Conservation (phyloP, 2,797 vertebrate species). For the Arremon aurantiirostris region DNA sequence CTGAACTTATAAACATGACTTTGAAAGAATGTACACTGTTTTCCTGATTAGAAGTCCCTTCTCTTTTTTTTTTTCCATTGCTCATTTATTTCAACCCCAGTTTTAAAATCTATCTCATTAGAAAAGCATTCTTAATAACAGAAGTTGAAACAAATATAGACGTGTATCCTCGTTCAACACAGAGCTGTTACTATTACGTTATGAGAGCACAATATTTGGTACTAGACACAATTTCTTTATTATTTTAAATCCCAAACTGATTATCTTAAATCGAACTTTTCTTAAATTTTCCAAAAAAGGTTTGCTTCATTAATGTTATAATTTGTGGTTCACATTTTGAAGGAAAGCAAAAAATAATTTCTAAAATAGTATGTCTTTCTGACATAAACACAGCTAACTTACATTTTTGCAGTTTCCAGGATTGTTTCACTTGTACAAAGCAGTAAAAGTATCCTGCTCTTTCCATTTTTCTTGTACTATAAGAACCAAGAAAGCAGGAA, state of each 20-base stretch:
- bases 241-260: slow-evolving; percentile 24
- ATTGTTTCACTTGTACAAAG: slow-evolving; percentile 30
- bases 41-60: slow-evolving; percentile 33
- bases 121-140: slow-evolving; percentile 39
- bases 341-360: slow-evolving; percentile 29
- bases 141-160: slow-evolving; percentile 3
- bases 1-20: slow-evolving; percentile 63
- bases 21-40: slow-evolving; percentile 63
- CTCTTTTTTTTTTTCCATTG: slow-evolving; percentile 23
- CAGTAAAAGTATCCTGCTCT: slow-evolving; percentile 23
- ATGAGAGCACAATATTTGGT: neutral
- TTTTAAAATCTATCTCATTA: slow-evolving; percentile 48
- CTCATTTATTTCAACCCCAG: slow-evolving; percentile 36
- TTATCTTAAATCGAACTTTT: slow-evolving; percentile 1
- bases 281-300: slow-evolving; percentile 15
- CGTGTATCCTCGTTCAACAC: neutral
- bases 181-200: neutral
- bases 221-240: neutral
- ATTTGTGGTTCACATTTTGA: neutral
- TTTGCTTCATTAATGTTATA: neutral
- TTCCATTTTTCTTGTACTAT: slow-evolving; percentile 50
- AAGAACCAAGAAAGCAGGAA: slow-evolving; percentile 60
- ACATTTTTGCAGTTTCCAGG: slow-evolving; percentile 32
- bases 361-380: neutral
- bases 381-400: slow-evolving; percentile 28